Evolutionary conservation across 2,113 vertebrate genomes (phyloP).

Genomic region (Centrocercus urophasianus): DNA sequence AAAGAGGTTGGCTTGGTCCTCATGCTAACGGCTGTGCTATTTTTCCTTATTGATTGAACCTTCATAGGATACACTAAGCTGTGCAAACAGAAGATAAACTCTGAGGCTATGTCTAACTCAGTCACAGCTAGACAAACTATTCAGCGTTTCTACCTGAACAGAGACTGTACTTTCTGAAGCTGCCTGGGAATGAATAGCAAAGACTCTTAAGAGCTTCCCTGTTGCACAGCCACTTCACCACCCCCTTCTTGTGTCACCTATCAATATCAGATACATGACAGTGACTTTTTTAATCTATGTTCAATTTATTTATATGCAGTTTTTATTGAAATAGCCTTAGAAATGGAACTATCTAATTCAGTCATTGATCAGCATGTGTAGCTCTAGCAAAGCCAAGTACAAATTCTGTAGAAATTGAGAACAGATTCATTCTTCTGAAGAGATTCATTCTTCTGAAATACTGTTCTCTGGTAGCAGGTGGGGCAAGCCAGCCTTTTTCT

Average conservation of each 20-base stretch:
- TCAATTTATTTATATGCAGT: neutral
- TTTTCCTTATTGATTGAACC: conserved; percentile 1
- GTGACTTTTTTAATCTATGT: neutral
- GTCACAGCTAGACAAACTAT: neutral
- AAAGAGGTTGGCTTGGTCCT: neutral
- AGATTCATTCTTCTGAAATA: accelerated
- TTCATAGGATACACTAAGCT: neutral
- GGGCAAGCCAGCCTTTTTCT: neutral
- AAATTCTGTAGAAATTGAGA: neutral
- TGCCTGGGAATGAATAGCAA: neutral
- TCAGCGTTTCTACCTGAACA: conserved; percentile 9
- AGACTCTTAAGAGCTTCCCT: neutral
- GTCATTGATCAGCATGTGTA: neutral
- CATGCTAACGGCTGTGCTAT: neutral
- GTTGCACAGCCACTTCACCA: neutral
- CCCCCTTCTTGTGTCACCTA: neutral
- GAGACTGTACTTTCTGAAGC: neutral
- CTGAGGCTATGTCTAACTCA: neutral
- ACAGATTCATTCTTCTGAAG: neutral
- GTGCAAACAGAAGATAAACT: conserved; percentile 32
- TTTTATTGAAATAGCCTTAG: neutral
- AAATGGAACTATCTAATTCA: neutral
- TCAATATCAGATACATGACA: neutral
- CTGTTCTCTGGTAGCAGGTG: neutral
- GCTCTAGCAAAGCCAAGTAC: neutral